phyloP scores from a whole-genome alignment of 2,888 invertebrate genomes.

The Drosophila koepferae region DNA sequence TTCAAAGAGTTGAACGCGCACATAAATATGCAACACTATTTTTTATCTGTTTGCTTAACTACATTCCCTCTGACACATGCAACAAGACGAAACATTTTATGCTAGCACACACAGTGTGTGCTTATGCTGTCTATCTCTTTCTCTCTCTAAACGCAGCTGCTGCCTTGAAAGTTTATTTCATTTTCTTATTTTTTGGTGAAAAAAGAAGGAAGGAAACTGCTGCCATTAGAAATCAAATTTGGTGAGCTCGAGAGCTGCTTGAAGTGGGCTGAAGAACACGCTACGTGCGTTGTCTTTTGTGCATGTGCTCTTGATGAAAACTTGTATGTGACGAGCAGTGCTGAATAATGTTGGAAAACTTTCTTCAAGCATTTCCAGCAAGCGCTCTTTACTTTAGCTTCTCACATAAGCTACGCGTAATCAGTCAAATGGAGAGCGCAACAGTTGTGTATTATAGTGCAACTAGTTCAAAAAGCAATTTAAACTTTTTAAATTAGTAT shows the following conservation, averaged over 20 bases:
- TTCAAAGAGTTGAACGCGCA: slow-evolving; percentile 35
- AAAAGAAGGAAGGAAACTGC: slow-evolving; percentile 25
- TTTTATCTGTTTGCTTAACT: slow-evolving; percentile 37
- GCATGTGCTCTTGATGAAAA: slow-evolving; percentile 26
- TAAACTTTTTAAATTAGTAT: slow-evolving; percentile 50
- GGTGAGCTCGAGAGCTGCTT: slow-evolving; percentile 22
- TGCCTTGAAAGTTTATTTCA: slow-evolving; percentile 9
- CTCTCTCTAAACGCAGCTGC: background rate
- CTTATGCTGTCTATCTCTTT: background rate
- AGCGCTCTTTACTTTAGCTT: slow-evolving; percentile 4
- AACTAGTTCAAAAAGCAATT: slow-evolving; percentile 43
- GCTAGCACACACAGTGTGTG: slow-evolving; percentile 33
- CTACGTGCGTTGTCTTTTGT: slow-evolving; percentile 25
- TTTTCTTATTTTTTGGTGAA: slow-evolving; percentile 10
- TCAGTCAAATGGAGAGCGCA: slow-evolving; percentile 29
- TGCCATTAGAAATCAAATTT: slow-evolving; percentile 52
- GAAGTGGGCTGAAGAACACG: slow-evolving; percentile 10
- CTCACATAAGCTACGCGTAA: slow-evolving; percentile 9
- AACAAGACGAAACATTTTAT: slow-evolving; percentile 42
- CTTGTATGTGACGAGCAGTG: slow-evolving; percentile 23
- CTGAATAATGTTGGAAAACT: slow-evolving; percentile 8
- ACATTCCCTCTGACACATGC: slow-evolving; percentile 31
- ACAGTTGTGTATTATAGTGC: slow-evolving; percentile 37
- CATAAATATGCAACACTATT: slow-evolving; percentile 61
- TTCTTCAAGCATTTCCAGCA: slow-evolving; percentile 22